Evolutionary conservation across 2,797 vertebrate species (phyloP).

Genomic region (Toxotes lorentzi): DNA sequence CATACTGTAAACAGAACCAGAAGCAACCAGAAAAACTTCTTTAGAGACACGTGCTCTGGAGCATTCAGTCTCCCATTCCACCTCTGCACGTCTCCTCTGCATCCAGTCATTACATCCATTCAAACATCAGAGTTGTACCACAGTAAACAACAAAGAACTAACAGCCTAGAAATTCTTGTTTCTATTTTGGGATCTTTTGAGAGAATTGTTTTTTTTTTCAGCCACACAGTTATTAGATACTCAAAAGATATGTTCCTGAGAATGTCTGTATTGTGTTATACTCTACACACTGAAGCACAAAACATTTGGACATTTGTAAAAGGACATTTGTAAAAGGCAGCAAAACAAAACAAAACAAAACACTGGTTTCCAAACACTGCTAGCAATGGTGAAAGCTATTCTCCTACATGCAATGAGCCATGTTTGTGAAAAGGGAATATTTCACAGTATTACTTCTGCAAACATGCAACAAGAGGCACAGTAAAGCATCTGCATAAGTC

Average conservation of each 20-base stretch:
- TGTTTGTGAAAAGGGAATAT: neutral
- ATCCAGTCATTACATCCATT: conserved; percentile 29
- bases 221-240: neutral
- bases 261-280: neutral
- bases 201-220: neutral
- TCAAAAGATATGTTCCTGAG: neutral
- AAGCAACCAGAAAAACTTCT: conserved; percentile 18
- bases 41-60: conserved; percentile 7
- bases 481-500: no score
- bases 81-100: conserved; percentile 16
- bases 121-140: neutral
- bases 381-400: neutral
- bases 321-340: no score
- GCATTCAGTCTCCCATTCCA: neutral
- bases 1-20: neutral
- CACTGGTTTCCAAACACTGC: no score
- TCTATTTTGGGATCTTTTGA: neutral
- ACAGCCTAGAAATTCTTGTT: neutral
- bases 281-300: neutral
- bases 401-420: neutral
- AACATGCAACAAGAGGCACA: no score
- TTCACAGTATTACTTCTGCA: neutral
- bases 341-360: neutral
- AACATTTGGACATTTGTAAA: no score
- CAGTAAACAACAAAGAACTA: conserved; percentile 16